Evolutionary conservation across 2,888 invertebrate genomes (phyloP), one percentile per base, ranked within the genome.

Genomic region (Leptopilina syphax): DNA sequence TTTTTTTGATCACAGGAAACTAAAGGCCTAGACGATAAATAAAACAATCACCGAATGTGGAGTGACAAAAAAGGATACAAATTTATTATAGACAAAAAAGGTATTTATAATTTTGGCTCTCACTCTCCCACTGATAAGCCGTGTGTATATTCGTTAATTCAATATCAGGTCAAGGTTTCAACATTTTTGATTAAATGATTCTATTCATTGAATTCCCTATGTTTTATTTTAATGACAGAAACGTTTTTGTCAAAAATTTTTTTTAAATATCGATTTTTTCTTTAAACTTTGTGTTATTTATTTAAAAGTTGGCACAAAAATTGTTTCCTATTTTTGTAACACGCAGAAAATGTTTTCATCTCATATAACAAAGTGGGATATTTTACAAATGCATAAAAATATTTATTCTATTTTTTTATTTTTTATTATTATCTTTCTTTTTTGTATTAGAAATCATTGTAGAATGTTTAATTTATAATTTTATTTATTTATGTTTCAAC

Each of bases 271-370:
- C 41, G 73, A 73, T 73, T 73, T 73, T 73, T 34, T 73, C 18
- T 73, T 57, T 57, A 70, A 50, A 70, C 50, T 54, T 70, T 70
- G 70, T 70, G 70, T 54, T 27, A 57, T 73, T 70, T 18, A 68
- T 68, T 57, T 73, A n/a, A 73, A 73, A 73, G 10, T 54, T 73
- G 57, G 57, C 73, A 73, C 73, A 57, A 73, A 73, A 73, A 73
- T 50, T 50, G 60, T 73, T 41, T 73, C 73, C 41, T 73, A 73
- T 73, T 73, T 73, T 73, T 73, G 57, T 73, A 57, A 73, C 57
- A 70, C 54, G 57, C 27, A 73, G 41, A 27, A 70, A 13, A 27
- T 9, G 18, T 57, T 70, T 24, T 24, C 8, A 10, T 50, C 50
- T 50, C 50, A 50, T 50, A 50, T 50, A 50, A 50, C 50, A 50